Conservation (phyloP, 1,140 invertebrate species). For the Diuraphis noxia region DNA sequence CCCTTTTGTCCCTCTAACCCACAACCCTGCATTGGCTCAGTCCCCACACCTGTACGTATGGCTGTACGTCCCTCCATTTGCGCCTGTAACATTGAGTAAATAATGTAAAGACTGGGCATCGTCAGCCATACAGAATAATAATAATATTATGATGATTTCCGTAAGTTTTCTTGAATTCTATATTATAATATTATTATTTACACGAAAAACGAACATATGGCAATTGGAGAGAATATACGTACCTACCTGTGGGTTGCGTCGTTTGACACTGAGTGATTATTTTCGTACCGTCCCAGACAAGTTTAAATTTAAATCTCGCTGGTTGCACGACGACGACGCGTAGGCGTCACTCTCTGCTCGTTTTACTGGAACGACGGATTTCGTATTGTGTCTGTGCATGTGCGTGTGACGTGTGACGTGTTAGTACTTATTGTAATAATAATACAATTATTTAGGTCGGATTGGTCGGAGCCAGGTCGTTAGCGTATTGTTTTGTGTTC, state of each 20-base stretch:
- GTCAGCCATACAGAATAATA: no score
- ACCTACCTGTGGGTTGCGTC: not conserved
- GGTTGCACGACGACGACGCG: not conserved
- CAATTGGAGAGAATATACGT: not conserved
- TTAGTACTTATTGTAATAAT: not conserved
- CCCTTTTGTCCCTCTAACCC: no score
- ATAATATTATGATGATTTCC: not conserved
- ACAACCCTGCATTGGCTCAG: no score
- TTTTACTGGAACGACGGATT: not conserved
- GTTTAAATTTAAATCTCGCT: slow-evolving; percentile 30
- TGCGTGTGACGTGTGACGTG: not conserved
- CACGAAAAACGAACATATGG: not conserved
- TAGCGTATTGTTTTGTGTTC: not conserved
- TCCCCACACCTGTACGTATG: no score
- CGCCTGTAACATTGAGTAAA: no score
- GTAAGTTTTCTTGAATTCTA: not conserved
- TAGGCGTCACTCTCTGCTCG: not conserved
- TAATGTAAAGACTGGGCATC: no score
- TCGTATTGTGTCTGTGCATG: not conserved
- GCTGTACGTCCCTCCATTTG: no score
- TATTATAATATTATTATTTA: not conserved
- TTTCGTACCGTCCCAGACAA: not conserved
- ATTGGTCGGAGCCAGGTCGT: not conserved
- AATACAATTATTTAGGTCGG: not conserved
- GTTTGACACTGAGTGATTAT: slow-evolving; percentile 23